Percentiles rank a stretch among this genome's conserved stretches.
Evolutionary conservation across 1,140 invertebrate species (phyloP).

Genomic region (Hydropsyche tenuis): DNA sequence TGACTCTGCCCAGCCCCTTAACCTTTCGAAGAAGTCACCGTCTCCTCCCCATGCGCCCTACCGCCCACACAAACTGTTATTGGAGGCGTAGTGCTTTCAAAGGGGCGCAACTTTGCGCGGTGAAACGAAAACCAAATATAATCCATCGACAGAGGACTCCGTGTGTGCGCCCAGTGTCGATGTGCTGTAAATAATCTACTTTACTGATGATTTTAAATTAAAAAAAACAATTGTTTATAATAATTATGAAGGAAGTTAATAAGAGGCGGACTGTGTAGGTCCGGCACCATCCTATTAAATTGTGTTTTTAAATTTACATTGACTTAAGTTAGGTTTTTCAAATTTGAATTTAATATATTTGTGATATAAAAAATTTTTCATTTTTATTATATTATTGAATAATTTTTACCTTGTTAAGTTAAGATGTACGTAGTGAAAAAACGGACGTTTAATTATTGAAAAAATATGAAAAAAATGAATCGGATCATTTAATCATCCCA

Average conservation of each 20-base stretch:
- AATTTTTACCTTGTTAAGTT: constrained; percentile 41
- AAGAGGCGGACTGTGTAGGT: constrained; percentile 38
- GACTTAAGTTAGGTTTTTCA: constrained; percentile 48
- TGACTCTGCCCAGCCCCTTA: constrained; percentile 82
- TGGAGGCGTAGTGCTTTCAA: constrained; percentile 65
- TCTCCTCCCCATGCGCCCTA: constrained; percentile 69
- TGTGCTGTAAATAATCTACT: constrained; percentile 19
- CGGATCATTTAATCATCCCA: constrained; percentile 18
- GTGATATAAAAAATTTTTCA: constrained; percentile 49
- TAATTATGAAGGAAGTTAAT: too few species aligned
- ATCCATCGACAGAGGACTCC: constrained; percentile 30
- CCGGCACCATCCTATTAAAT: constrained; percentile 48
- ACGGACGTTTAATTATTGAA: background rate
- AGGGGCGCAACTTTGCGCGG: constrained; percentile 48
- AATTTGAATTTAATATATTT: constrained; percentile 50
- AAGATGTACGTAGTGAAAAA: background rate
- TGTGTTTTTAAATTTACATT: constrained; percentile 34
- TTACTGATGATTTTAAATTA: constrained; percentile 40
- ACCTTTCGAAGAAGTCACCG: constrained; percentile 87
- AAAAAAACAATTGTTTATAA: constrained; percentile 30
- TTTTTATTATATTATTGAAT: constrained; percentile 42
- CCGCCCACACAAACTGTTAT: constrained; percentile 64
- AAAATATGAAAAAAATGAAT: background rate
- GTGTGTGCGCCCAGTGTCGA: constrained; percentile 14
- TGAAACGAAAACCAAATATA: constrained; percentile 35